Conservation (phyloP, 2,797 vertebrate species). For the Erpetoichthys calabaricus region DNA sequence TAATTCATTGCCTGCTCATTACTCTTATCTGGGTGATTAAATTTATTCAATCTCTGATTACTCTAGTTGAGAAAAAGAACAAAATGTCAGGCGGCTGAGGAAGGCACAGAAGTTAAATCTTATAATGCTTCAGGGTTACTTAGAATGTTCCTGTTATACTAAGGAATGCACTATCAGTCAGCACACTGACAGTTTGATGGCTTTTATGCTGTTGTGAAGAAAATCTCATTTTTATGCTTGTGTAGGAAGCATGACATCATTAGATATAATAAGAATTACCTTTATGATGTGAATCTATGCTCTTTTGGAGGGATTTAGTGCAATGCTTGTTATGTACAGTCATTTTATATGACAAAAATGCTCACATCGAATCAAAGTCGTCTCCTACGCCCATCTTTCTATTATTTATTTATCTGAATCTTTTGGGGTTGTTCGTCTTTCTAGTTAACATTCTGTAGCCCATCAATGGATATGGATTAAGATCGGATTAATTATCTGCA, state of each 20-base stretch:
- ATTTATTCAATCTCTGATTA: constrained; percentile 51
- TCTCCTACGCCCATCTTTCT: no score
- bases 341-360: no score
- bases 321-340: no score
- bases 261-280: no score
- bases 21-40: constrained; percentile 48
- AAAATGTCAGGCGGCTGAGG: constrained; percentile 45
- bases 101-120: constrained; percentile 36
- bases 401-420: no score
- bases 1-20: constrained; percentile 64
- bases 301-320: no score
- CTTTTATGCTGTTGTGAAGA: background rate
- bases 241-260: constrained; percentile 4
- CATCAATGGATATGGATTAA: no score
- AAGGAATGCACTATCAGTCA: constrained; percentile 3
- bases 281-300: no score
- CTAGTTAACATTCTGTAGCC: no score
- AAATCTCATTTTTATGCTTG: constrained; percentile 19
- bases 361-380: no score
- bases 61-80: constrained; percentile 45
- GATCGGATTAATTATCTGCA: no score
- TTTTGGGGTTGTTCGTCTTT: no score
- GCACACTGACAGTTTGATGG: constrained; percentile 2
- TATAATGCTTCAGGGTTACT: constrained; percentile 3
- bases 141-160: constrained; percentile 17